These are phyloP conservation scores for Pocillopora damicornis DNA, from an alignment of 64 coral and sea anemone genomes.

Conservation along the genomic window DNA sequence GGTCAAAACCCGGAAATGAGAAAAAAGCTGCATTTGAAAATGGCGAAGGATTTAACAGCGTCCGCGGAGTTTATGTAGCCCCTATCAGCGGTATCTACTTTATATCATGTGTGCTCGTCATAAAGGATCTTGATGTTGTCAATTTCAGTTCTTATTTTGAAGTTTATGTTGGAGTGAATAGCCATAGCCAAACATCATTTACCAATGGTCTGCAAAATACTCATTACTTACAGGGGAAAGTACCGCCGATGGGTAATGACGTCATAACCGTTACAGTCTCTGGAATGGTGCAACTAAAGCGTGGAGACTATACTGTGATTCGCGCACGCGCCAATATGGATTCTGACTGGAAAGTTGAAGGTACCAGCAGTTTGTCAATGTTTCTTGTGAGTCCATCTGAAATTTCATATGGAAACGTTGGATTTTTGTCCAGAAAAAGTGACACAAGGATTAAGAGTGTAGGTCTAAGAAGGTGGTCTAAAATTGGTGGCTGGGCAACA, in stretches of 20 bases:
- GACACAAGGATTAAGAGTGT: conserved; percentile 50
- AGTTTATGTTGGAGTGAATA: conserved; percentile 53
- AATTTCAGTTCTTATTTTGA: conserved; percentile 37
- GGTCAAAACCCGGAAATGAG: conserved; percentile 2
- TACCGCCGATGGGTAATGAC: neutral
- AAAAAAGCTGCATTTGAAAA: conserved; percentile 35
- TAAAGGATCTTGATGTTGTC: conserved; percentile 8
- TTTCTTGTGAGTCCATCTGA: conserved; percentile 60
- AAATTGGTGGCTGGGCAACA: conserved; percentile 65
- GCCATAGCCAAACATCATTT: neutral
- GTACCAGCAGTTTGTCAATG: conserved; percentile 50
- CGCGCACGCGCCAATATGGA: conserved; percentile 31
- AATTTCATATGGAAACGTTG: conserved; percentile 44
- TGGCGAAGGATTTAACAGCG: conserved; percentile 24
- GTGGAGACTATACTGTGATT: conserved; percentile 51
- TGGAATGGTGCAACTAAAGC: conserved; percentile 39
- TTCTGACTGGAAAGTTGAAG: conserved; percentile 53
- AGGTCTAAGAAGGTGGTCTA: conserved; percentile 34
- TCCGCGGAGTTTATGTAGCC: conserved; percentile 42
- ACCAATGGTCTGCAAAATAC: conserved; percentile 65
- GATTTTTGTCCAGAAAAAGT: conserved; percentile 70
- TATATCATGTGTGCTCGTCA: conserved; percentile 42
- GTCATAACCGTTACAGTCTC: conserved; percentile 48
- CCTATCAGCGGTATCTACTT: conserved; percentile 59
- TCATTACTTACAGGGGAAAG: conserved; percentile 33